A percentile compares a stretch with the other conserved stretches of the same genome.
phyloP scores from a whole-genome alignment of 2,888 invertebrate species.

The Dexiosoma caninum region DNA sequence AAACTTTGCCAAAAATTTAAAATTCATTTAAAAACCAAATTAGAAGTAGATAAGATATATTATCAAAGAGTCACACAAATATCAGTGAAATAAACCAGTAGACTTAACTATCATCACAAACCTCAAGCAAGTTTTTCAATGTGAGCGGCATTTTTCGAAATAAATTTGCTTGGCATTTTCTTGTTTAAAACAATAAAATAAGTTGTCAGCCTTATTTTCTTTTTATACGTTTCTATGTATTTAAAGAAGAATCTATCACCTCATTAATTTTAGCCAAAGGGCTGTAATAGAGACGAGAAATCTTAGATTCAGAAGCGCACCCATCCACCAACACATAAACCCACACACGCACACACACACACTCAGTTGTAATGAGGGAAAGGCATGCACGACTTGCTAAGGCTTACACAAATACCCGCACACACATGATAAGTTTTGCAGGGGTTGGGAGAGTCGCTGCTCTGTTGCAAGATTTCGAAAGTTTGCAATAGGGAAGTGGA shows the following conservation, averaged over 20 bases:
- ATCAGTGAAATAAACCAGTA: constrained; percentile 35
- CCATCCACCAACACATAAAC: neutral
- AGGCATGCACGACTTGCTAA: neutral
- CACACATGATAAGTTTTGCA: neutral
- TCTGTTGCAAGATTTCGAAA: no score
- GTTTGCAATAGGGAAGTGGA: no score
- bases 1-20: constrained; percentile 3
- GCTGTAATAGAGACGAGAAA: constrained; percentile 61
- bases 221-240: constrained; percentile 17
- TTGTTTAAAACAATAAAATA: constrained; percentile 39
- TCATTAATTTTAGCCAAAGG: constrained; percentile 69
- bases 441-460: neutral
- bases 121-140: constrained; percentile 3
- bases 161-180: constrained; percentile 32
- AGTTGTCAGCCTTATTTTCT: neutral
- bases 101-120: constrained; percentile 34
- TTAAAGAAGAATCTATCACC: constrained; percentile 70
- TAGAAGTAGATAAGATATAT: constrained; percentile 42
- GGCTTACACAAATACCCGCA: neutral
- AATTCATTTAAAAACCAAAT: constrained; percentile 46
- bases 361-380: neutral
- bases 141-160: constrained; percentile 22
- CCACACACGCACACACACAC: neutral
- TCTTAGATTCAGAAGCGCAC: constrained; percentile 13
- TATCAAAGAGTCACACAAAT: constrained; percentile 60